Conservation (phyloP, 2,888 invertebrate species). For the Saturnia pavonia region DNA sequence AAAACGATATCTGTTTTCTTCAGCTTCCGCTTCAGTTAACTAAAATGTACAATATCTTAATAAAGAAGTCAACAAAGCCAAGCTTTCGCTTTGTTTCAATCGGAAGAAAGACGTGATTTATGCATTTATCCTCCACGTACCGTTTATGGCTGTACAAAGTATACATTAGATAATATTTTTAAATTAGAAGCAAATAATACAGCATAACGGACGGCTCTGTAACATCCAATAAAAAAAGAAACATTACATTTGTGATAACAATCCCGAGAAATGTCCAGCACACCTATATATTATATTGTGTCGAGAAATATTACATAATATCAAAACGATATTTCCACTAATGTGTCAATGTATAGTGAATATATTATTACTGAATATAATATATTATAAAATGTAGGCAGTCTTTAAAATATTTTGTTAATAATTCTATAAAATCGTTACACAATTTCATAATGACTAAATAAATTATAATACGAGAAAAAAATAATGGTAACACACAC, state of each 20-base stretch:
- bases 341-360: conserved; percentile 53
- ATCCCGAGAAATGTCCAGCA: conserved; percentile 15
- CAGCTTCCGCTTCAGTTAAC: neutral
- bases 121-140: neutral
- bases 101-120: neutral
- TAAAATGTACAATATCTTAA: neutral
- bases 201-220: neutral
- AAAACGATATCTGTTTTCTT: neutral
- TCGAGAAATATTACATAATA: conserved; percentile 16
- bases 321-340: conserved; percentile 42
- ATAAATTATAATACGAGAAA: conserved; percentile 74
- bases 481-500: conserved; percentile 75
- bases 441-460: conserved; percentile 65
- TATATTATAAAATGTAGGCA: conserved; percentile 76
- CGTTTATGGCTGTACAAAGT: neutral
- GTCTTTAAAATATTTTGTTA: conserved; percentile 77
- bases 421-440: conserved; percentile 66
- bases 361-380: conserved; percentile 29
- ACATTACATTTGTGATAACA: conserved; percentile 15
- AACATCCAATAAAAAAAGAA: neutral
- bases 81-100: neutral
- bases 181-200: neutral
- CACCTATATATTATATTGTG: conserved; percentile 27
- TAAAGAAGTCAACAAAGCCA: neutral
- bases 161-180: neutral